Evolutionary conservation across 2,113 vertebrate species (phyloP), one percentile per base, ranked within the genome.

Genomic region (Lonchura striata): DNA sequence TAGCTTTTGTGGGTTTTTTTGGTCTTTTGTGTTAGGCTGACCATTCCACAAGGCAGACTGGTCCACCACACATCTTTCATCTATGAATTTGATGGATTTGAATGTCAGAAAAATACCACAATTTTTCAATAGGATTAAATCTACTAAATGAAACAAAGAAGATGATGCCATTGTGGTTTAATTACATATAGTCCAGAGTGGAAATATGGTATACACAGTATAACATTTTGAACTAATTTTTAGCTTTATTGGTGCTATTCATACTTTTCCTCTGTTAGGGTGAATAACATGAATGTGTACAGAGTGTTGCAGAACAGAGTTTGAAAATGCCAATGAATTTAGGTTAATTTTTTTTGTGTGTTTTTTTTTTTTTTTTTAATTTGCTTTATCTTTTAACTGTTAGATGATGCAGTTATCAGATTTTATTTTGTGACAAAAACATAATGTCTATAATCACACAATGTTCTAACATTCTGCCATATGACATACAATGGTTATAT

Each of bases 161-260:
- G 8, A 9, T 61, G 2, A 23, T 9, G 5, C 39, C 18, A 74
- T 56, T 65, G 37, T 74, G 27, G 20, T 88, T 59, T 66, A 39
- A n/a, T 52, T 57, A 8, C 11, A 39, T 74, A 24, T 46, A 74
- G 52, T n/a, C 23, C 23, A 30, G 15, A 72, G 7, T 52, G 7
- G 6, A 42, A 50, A n/a, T 17, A n/a, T 44, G 4, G 3, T 39
- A 30, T 14, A 22, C 3, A 66, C 1, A 25, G 1, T 0, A 1
- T 31, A 49, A 49, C 2, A 15, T 80, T 80, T 94, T 60, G 33
- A 15, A 60, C 9, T 50, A 70, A 28, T 30, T 82, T 61, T 9
- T 61, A 4, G 7, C 10, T 87, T 87, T 68, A 39, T 44, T 53
- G 10, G 0, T n/a, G 3, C 12, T 37, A 37, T 42, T 49, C 13